These are phyloP conservation scores for Emydocephalus ijimae DNA, from an alignment of 2,113 vertebrate genomes.

Conservation along the genomic window DNA sequence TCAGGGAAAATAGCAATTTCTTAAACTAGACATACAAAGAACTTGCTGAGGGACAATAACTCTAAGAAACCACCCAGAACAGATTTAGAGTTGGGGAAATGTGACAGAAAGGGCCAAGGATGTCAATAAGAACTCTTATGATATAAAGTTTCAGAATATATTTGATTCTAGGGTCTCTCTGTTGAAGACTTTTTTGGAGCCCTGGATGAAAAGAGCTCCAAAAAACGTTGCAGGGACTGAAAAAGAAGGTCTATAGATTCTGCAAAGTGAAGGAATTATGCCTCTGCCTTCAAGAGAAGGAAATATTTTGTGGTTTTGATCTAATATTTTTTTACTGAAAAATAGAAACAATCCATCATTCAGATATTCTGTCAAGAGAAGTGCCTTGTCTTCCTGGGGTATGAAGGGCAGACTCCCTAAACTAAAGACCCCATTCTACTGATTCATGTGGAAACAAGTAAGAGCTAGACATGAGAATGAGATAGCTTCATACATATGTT, in stretches of 20 bases:
- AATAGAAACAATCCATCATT: not conserved
- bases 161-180: not conserved
- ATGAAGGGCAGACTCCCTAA: not conserved
- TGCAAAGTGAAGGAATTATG: not conserved
- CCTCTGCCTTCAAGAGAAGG: not conserved
- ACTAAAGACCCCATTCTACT: not conserved
- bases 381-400: not conserved
- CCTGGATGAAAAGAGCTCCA: not conserved
- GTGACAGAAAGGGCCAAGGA: not conserved
- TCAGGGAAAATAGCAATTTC: not conserved
- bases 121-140: not conserved
- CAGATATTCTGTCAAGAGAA: not conserved
- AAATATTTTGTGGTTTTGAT: not conserved
- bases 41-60: not conserved
- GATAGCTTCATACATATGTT: not conserved
- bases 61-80: not conserved
- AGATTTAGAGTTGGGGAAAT: not conserved
- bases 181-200: not conserved
- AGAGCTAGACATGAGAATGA: not conserved
- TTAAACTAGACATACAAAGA: not conserved
- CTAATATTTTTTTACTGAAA: not conserved
- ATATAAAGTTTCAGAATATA: not conserved
- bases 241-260: not conserved
- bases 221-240: not conserved
- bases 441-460: not conserved